Evolutionary conservation across 2,797 vertebrate species (phyloP), one percentile per base, ranked within the genome.

Genomic region (Pipistrellus nathusii): DNA sequence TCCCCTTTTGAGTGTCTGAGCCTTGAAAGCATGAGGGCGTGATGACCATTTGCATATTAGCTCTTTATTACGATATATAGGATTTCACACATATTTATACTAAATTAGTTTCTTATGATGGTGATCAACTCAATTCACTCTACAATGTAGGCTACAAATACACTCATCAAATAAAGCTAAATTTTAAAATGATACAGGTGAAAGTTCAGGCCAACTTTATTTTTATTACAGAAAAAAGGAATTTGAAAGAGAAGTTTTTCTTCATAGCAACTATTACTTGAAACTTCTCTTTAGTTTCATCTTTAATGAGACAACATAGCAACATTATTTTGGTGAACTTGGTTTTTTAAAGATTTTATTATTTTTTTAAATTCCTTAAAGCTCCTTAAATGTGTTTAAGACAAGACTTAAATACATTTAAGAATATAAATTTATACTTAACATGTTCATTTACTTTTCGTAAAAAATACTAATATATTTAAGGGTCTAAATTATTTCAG

Each of bases 401-500:
- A 51, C 8, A 90, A 88, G n/a, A 69, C 0, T 55, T 85, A 21
- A 94, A 83, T 53, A 32, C 6, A 59, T 78, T 88, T 83, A 72
- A 90, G 38, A 78, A 85, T 76, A 62, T 83, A 53, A 53, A 17
- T 3, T 68, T 64, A 68, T 7, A 85, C 48, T 92, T 85, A 88
- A 35, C 51, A 76, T 44, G 81, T 83, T 53, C 82, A 80, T 30
- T 85, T 78, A 90, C 46, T 92, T 90, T 90, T 85, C 76, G 30
- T 62, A 93, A 84, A 80, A 18, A 20, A 62, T 62, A 62, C 59
- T 62, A 62, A 2, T 55, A 86, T 30, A 87, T 81, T 90, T 93
- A 93, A 88, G 18, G 20, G 4, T 66, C 48, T 62, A 23, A 44
- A 66, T 48, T 87, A 86, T 66, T 83, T 91, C n/a, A 71, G 17